A percentile compares a stretch with the other conserved stretches of the same genome.
Evolutionary conservation across 2,888 invertebrate species (phyloP).

Genomic region (Platypus cylindrus): DNA sequence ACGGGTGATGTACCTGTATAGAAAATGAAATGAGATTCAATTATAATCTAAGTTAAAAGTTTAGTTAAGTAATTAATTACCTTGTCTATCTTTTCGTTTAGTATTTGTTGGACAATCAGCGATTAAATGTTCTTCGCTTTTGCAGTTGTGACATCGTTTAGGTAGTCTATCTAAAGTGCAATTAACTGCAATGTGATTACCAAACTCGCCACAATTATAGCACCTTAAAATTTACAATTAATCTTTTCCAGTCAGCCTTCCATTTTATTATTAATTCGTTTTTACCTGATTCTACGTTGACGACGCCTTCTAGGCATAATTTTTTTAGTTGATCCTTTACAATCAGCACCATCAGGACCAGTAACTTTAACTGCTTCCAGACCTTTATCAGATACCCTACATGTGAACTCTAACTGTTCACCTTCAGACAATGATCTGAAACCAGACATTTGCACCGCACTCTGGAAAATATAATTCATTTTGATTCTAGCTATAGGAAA

Average conservation of each 20-base stretch:
- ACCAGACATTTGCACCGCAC: conserved; percentile 82
- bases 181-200: conserved; percentile 84
- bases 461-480: conserved; percentile 41
- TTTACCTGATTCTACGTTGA: conserved; percentile 71
- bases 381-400: conserved; percentile 72
- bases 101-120: conserved; percentile 69
- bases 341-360: conserved; percentile 64
- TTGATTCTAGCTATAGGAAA: too few relatives aligned
- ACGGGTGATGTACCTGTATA: too few relatives aligned
- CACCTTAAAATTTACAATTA: conserved; percentile 45
- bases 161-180: conserved; percentile 81
- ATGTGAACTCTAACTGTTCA: conserved; percentile 80
- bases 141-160: conserved; percentile 83
- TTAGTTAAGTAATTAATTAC: too few relatives aligned
- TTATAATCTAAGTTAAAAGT: too few relatives aligned
- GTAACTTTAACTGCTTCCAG: conserved; percentile 77
- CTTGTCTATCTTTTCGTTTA: too few relatives aligned
- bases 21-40: too few relatives aligned
- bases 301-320: conserved; percentile 70
- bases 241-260: neutral
- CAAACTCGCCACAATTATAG: conserved; percentile 88
- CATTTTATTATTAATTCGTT: neutral
- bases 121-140: conserved; percentile 76
- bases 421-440: conserved; percentile 81
- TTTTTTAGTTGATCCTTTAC: conserved; percentile 69